These are phyloP conservation scores for Megaceryle maxima DNA, from an alignment of 2,113 vertebrate genomes.

Conservation along the genomic window DNA sequence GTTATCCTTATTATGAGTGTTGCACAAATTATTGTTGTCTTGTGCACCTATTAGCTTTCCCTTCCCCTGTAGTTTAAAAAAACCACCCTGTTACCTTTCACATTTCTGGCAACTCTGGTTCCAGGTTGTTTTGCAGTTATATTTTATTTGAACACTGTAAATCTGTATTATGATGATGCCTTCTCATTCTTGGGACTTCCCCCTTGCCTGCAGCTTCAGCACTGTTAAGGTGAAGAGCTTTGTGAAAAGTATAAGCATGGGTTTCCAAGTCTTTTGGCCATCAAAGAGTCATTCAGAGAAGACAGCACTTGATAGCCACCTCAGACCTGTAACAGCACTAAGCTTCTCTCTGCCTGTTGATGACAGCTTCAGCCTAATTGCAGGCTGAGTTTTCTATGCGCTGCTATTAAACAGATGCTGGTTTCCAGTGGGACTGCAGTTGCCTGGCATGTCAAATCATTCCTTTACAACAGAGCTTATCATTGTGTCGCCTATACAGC, in stretches of 20 bases:
- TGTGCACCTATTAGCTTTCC: not conserved
- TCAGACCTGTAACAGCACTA: slow-evolving; percentile 42
- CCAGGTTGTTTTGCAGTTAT: not conserved
- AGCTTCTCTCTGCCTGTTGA: slow-evolving; percentile 46
- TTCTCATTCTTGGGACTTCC: not conserved
- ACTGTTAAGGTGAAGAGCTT: not conserved
- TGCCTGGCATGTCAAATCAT: slow-evolving; percentile 64
- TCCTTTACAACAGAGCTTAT: slow-evolving; percentile 71
- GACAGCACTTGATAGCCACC: slow-evolving; percentile 43
- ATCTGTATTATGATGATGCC: not conserved
- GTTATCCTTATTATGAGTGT: not conserved
- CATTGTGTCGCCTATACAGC: slow-evolving; percentile 47
- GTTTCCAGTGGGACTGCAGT: slow-evolving; percentile 57
- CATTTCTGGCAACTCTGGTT: not conserved
- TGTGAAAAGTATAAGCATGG: not conserved
- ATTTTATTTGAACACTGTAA: not conserved
- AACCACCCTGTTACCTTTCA: not conserved
- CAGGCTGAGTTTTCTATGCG: slow-evolving; percentile 13
- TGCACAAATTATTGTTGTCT: not conserved
- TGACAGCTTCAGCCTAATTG: slow-evolving; percentile 62
- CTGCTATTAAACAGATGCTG: slow-evolving; percentile 41
- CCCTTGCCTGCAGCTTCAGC: not conserved
- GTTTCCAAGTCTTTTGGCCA: not conserved
- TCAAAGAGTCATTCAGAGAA: not conserved
- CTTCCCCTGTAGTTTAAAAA: not conserved